Evolutionary conservation across 1,140 invertebrate species (phyloP).

Genomic region (Calycopis cecrops): DNA sequence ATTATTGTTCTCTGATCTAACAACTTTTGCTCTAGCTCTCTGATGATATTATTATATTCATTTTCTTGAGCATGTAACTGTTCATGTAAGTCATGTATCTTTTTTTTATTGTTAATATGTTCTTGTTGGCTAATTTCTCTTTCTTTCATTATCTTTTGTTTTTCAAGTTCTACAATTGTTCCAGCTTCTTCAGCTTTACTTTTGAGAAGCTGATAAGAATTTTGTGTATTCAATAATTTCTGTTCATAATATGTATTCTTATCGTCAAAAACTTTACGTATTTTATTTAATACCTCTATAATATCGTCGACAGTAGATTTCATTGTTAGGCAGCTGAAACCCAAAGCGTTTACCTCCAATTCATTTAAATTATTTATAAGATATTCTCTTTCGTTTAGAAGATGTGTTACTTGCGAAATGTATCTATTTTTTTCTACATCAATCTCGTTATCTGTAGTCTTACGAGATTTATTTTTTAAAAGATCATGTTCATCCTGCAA

Average conservation of each 20-base stretch:
- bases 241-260: conserved; percentile 43
- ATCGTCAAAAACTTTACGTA: conserved; percentile 37
- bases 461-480: conserved; percentile 44
- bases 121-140: conserved; percentile 51
- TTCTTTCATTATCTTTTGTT: conserved; percentile 53
- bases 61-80: conserved; percentile 40
- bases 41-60: conserved; percentile 41
- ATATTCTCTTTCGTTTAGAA: conserved; percentile 46
- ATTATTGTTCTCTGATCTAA: conserved; percentile 55
- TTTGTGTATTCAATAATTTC: conserved; percentile 49
- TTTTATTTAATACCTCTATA: conserved; percentile 40
- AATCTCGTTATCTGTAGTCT: conserved; percentile 34
- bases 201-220: conserved; percentile 54
- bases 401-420: conserved; percentile 31
- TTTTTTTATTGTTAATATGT: conserved; percentile 37
- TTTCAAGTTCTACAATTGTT: conserved; percentile 55
- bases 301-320: conserved; percentile 43
- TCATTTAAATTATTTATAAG: conserved; percentile 49
- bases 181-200: conserved; percentile 60
- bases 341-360: conserved; percentile 48
- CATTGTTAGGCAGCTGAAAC: conserved; percentile 40
- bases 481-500: conserved; percentile 40
- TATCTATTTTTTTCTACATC: conserved; percentile 38
- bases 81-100: conserved; percentile 40
- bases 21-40: conserved; percentile 50